These are phyloP conservation scores for Scotopteryx bipunctaria DNA, from an alignment of 2,888 invertebrate genomes.

Conservation along the genomic window DNA sequence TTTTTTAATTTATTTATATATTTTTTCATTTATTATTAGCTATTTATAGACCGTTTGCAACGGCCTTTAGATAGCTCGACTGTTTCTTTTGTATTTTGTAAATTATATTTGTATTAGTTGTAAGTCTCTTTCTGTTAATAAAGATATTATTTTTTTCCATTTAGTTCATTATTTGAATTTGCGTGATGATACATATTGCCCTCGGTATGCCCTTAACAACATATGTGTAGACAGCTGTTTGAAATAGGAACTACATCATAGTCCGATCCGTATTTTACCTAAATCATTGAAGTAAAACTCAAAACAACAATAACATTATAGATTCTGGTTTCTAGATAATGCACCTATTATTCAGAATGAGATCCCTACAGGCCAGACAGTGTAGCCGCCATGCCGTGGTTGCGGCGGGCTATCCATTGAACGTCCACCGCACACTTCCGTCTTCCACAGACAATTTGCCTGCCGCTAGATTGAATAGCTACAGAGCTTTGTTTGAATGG, in stretches of 20 bases:
- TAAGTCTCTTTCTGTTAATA: too few relatives aligned
- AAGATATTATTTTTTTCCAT: too few relatives aligned
- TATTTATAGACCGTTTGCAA: too few relatives aligned
- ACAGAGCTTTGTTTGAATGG: constrained; percentile 30
- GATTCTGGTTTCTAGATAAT: neutral
- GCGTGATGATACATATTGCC: neutral
- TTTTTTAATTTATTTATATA: too few relatives aligned
- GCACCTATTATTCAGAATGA: constrained; percentile 3
- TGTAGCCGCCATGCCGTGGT: constrained; percentile 12
- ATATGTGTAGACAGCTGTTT: neutral
- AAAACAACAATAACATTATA: neutral
- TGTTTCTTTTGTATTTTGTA: too few relatives aligned
- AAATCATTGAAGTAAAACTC: neutral
- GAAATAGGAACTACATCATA: too few relatives aligned
- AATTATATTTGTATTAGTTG: too few relatives aligned
- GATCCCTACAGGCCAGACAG: neutral
- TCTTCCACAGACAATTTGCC: constrained; percentile 53
- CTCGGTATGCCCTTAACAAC: neutral
- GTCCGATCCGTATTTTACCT: too few relatives aligned
- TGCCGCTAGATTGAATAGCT: constrained; percentile 50
- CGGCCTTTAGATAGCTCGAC: too few relatives aligned
- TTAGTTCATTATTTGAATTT: constrained; percentile 1
- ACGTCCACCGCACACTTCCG: constrained; percentile 53
- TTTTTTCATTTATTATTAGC: too few relatives aligned
- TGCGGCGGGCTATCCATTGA: constrained; percentile 35